These are phyloP conservation scores for Homarus gammarus DNA, from an alignment of 2,888 invertebrate species.

Conservation along the genomic window DNA sequence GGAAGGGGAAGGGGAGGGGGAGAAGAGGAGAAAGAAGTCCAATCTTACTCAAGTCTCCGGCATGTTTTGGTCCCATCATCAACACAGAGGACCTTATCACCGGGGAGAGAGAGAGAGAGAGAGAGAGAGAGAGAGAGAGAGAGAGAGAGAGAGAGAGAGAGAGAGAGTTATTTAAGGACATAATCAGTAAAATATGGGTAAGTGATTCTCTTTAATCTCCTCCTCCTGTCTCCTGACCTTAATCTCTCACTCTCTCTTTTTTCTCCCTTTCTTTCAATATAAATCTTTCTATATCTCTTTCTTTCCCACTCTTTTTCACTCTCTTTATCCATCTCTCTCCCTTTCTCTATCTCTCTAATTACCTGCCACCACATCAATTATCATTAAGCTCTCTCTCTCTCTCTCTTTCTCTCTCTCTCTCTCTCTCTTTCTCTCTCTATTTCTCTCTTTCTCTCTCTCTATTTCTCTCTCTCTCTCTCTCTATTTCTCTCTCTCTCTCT, in stretches of 20 bases:
- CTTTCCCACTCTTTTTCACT: background rate
- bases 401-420: background rate
- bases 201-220: background rate
- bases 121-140: no score
- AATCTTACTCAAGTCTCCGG: no score
- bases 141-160: no score
- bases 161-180: no score
- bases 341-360: background rate
- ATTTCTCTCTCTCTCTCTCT: background rate
- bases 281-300: conserved; percentile 5
- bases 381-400: background rate
- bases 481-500: background rate
- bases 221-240: background rate
- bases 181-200: no score
- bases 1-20: no score
- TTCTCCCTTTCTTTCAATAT: no score
- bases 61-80: no score
- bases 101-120: no score
- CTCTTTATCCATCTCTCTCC: background rate
- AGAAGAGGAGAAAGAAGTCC: no score
- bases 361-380: background rate
- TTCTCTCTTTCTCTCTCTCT: background rate
- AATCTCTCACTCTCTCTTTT: background rate
- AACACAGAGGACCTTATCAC: no score
- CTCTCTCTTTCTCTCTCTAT: background rate